Evolutionary conservation across 2,888 invertebrate genomes (phyloP), one percentile per base, ranked within the genome.

Genomic region (Ectobius pallidus): DNA sequence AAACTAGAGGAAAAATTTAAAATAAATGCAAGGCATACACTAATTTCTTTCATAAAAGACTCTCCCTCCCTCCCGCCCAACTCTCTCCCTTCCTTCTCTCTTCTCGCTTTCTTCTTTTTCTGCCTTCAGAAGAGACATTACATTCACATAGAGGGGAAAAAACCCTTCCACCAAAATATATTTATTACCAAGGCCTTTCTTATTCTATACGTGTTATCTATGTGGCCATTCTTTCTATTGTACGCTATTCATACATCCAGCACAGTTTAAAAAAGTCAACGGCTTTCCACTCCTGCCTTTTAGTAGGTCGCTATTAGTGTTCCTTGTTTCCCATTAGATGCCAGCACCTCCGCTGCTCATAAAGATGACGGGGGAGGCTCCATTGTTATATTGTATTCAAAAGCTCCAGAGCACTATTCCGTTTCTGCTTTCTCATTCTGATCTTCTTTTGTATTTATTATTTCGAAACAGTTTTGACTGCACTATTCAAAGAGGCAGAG

Each of bases 381-480:
- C 58, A 58, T 58, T 58, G 58, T 58, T 58, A 58, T n/a, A 30
- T 58, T 58, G n/a, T 58, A 30, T 30, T 58, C 30, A 30, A 30
- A 58, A 58, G 58, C 30, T 58, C 58, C n/a, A n/a, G 30, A 58
- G 1, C n/a, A 22, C 55, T 25, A 30, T 34, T n/a, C 58, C 58
- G 58, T 58, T 58, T 30, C 27, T 16, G 58, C 3, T 58, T 4
- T 11, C 14, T 27, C n/a, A n/a, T 25, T 1, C 2, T 16, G 65
- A 42, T 44, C 30, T 65, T 65, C 65, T 65, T n/a, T 65, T 65
- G 65, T 65, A n/a, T 65, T 65, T 27, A 65, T 65, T 65, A 46
- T 30, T 65, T n/a, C 46, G 25, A 39, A 34, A 42, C 22, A 39
- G 3, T 25, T 25, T n/a, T n/a, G n/a, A n/a, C n/a, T n/a, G n/a